Base-by-base conservation (phyloP, 2,888 invertebrate species). In the Spilarctia lutea region DNA sequence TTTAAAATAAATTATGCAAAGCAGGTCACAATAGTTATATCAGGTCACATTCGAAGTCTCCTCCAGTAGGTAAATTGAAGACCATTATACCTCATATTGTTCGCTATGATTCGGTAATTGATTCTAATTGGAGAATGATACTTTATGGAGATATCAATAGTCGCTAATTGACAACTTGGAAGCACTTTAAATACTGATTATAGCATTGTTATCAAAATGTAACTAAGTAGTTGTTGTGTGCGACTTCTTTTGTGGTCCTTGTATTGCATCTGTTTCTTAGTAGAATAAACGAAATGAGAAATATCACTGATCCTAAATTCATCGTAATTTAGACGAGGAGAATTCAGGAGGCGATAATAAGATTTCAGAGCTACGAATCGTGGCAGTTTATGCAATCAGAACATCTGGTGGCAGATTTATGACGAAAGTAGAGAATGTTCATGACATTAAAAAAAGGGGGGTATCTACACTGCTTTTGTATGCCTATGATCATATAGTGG, bases 121-220 rank as follows among this genome's bases (percentile, higher is more conserved):
- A 80, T 83, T 78, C 83, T 85, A 87, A 88, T 87, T 87, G 83
- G 81, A 74, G 70, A 65, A 73, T 79, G 70, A 71, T 68, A 30
- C 69, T 39, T 70, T 70, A 76, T 77, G 52, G 70, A 78, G 68
- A 56, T 79, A 78, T 83, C 74, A 79, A 67, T 75, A 69, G 45
- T 71, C 69, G 69, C 76, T 67, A 33, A 78, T 76, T 81, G 75
- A 69, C 77, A 74, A 45, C 65, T 60, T 52, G 68, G 65, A 75
- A 74, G 77, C 72, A 48, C 56, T 48, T 33, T 10, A 24, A 56
- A 60, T 24, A 52, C 18, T 27, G 60, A 63, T 63, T 18, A 30
- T 30, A 63, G 16, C 30, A 30, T 63, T 63, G 18, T 63, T 63
- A 30, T 30, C 63, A 63, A 30, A 30, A 30, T 63, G 13, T 56